Percentiles rank a stretch among this genome's conserved stretches.
Conservation (phyloP, 2,797 vertebrate species). For the Botia almorhae region DNA sequence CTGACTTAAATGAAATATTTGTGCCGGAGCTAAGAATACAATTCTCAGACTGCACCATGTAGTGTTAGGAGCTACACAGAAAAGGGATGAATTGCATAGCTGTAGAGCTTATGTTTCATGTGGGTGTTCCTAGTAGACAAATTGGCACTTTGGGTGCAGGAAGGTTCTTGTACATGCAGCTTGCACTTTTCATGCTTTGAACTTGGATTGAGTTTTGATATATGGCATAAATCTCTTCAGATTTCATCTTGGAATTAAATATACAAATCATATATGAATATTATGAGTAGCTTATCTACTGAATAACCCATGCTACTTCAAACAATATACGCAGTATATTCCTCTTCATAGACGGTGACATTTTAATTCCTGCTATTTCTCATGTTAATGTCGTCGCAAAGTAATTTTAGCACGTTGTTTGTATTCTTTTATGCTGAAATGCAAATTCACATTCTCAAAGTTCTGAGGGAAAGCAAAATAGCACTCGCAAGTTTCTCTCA, state of each 20-base stretch:
- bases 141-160: constrained; percentile 6
- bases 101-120: constrained; percentile 17
- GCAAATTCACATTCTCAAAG: constrained; percentile 53
- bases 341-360: constrained; percentile 6
- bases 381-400: constrained; percentile 43
- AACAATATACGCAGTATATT: constrained; percentile 8
- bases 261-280: not conserved
- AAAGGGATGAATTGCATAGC: constrained; percentile 11
- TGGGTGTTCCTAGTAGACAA: constrained; percentile 32
- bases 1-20: constrained; percentile 39
- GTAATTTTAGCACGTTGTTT: constrained; percentile 50
- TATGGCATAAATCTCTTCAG: constrained; percentile 25
- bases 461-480: constrained; percentile 45
- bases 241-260: constrained; percentile 12
- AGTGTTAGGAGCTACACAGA: constrained; percentile 16
- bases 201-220: constrained; percentile 13
- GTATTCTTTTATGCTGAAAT: constrained; percentile 60
- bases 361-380: constrained; percentile 28
- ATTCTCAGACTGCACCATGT: constrained; percentile 27
- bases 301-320: constrained; percentile 27
- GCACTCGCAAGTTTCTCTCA: constrained; percentile 46
- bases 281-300: constrained; percentile 12
- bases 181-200: constrained; percentile 7
- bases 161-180: not conserved
- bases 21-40: constrained; percentile 13